A percentile compares a stretch with the other conserved stretches of the same genome.
These are phyloP conservation scores for Netelia virgata DNA, from an alignment of 2,888 invertebrate genomes.

Conservation along the genomic window DNA sequence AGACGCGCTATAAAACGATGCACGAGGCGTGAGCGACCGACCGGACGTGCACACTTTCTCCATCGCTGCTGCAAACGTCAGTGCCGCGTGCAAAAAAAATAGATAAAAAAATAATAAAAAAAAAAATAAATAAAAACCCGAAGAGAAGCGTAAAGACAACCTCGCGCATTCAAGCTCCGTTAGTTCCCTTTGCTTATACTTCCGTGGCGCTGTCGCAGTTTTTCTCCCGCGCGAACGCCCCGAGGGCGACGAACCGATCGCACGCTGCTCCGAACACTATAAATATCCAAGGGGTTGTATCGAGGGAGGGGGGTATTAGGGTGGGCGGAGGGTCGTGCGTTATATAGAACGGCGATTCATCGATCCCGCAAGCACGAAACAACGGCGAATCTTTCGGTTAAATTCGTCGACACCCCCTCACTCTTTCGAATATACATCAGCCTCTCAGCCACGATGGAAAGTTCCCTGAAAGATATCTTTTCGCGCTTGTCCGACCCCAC, in stretches of 20 bases:
- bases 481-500: slow-evolving; percentile 36
- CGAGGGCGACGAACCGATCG: slow-evolving; percentile 50
- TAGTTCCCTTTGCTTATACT: slow-evolving; percentile 52
- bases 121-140: slow-evolving; percentile 7
- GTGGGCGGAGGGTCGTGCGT: background rate
- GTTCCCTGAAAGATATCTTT: slow-evolving; percentile 54
- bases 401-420: slow-evolving; percentile 33
- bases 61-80: slow-evolving; percentile 4
- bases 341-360: slow-evolving; percentile 63
- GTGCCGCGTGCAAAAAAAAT: background rate
- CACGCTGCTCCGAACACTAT: slow-evolving; percentile 38
- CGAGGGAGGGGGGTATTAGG: slow-evolving; percentile 6
- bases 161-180: slow-evolving; percentile 2
- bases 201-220: slow-evolving; percentile 46
- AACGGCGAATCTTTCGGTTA: slow-evolving; percentile 56
- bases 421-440: slow-evolving; percentile 32
- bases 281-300: slow-evolving; percentile 43
- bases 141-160: background rate
- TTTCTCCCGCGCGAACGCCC: slow-evolving; percentile 16
- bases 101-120: slow-evolving; percentile 6
- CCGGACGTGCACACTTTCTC: slow-evolving; percentile 40
- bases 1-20: slow-evolving; percentile 37
- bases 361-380: slow-evolving; percentile 65
- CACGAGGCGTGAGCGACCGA: slow-evolving; percentile 29
- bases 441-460: slow-evolving; percentile 60